Conservation (phyloP, 2,888 invertebrate genomes). For the Pyrgus malvae region DNA sequence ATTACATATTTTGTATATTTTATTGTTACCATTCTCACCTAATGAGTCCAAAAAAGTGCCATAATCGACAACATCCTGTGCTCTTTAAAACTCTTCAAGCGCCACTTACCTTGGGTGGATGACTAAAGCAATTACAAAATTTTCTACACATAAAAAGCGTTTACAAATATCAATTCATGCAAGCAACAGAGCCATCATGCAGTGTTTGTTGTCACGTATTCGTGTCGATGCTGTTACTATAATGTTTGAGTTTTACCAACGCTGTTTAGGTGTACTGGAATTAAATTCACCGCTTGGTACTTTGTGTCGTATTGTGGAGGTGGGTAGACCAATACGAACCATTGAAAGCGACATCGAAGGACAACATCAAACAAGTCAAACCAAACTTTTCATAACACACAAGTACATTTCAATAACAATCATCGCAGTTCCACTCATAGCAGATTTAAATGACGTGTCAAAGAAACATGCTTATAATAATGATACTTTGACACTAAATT, state of each 20-base stretch:
- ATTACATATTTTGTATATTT: background rate
- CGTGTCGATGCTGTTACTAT: conserved; percentile 35
- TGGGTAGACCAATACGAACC: conserved; percentile 76
- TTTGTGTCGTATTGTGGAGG: conserved; percentile 66
- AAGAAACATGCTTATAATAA: background rate
- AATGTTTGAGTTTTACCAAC: conserved; percentile 33
- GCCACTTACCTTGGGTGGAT: conserved; percentile 23
- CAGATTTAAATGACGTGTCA: background rate
- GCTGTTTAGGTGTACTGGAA: conserved; percentile 52
- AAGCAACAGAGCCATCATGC: conserved; percentile 72
- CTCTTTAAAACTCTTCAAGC: conserved; percentile 21
- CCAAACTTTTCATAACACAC: conserved; percentile 43
- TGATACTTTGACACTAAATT: conserved; percentile 28
- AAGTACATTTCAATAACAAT: background rate
- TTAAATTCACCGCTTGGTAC: conserved; percentile 42
- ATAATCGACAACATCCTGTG: conserved; percentile 21
- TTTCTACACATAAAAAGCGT: conserved; percentile 78
- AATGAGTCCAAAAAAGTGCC: conserved; percentile 16
- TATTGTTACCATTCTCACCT: background rate
- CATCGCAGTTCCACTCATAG: background rate
- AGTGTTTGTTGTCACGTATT: conserved; percentile 64
- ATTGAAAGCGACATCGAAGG: conserved; percentile 79
- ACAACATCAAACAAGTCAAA: conserved; percentile 76
- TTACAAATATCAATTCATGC: conserved; percentile 68
- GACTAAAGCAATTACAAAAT: conserved; percentile 20